These are phyloP conservation scores for Avahi laniger DNA, from an alignment of 2,797 vertebrate genomes.

Conservation along the genomic window DNA sequence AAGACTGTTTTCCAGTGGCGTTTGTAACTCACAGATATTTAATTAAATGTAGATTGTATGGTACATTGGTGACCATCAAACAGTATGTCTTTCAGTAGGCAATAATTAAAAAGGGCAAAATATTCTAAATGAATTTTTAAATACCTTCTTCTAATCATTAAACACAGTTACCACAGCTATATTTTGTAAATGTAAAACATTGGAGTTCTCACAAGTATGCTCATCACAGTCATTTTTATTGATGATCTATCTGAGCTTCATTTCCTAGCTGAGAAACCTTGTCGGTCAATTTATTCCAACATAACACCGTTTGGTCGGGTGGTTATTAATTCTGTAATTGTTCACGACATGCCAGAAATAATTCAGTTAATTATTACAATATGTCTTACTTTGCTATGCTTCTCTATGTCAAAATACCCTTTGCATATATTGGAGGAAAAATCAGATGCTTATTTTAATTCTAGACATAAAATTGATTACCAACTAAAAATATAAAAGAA, in stretches of 20 bases:
- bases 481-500: slow-evolving; percentile 70
- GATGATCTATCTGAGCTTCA: slow-evolving; percentile 86
- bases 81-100: slow-evolving; percentile 73
- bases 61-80: slow-evolving; percentile 82
- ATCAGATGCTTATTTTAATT: slow-evolving; percentile 74
- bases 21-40: slow-evolving; percentile 73
- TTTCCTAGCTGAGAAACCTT: slow-evolving; percentile 86
- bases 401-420: slow-evolving; percentile 80
- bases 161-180: slow-evolving; percentile 77
- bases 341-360: slow-evolving; percentile 86
- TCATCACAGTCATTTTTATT: slow-evolving; percentile 82
- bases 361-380: slow-evolving; percentile 88
- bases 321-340: slow-evolving; percentile 88
- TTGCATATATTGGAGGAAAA: slow-evolving; percentile 72
- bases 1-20: slow-evolving; percentile 58
- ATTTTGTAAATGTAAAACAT: slow-evolving; percentile 83
- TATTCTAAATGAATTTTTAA: slow-evolving; percentile 84
- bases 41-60: slow-evolving; percentile 80
- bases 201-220: slow-evolving; percentile 79
- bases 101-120: slow-evolving; percentile 83
- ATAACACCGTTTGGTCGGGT: slow-evolving; percentile 83
- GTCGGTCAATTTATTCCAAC: slow-evolving; percentile 88
- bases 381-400: slow-evolving; percentile 85
- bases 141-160: slow-evolving; percentile 84
- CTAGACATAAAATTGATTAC: slow-evolving; percentile 77